Evolutionary conservation across 2,797 vertebrate species (phyloP).

Genomic region (Vultur gryphus): DNA sequence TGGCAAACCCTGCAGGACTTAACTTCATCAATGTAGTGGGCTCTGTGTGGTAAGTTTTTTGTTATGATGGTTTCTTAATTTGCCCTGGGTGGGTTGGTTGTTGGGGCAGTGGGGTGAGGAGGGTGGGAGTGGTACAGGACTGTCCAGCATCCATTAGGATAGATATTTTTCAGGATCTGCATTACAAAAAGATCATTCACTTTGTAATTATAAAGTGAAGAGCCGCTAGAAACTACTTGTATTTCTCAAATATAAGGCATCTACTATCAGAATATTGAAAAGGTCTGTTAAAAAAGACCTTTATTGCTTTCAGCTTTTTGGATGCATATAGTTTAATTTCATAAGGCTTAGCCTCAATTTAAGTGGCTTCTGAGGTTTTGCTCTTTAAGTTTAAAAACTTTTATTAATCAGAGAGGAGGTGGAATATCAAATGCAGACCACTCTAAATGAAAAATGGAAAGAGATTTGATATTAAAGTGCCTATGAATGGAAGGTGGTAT

Average conservation of each 20-base stretch:
- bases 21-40: slow-evolving; percentile 97
- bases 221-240: background rate
- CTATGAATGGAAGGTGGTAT: background rate
- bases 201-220: background rate
- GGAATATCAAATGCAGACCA: background rate
- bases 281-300: background rate
- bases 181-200: background rate
- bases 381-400: background rate
- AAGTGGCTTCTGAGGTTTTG: background rate
- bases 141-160: background rate
- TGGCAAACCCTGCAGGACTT: slow-evolving; percentile 90
- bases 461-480: background rate
- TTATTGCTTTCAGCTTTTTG: background rate
- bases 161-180: background rate
- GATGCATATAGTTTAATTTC: background rate
- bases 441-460: background rate
- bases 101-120: background rate
- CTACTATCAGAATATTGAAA: background rate
- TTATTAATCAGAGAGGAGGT: background rate
- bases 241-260: background rate
- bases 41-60: slow-evolving; percentile 88
- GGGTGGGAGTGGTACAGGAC: background rate
- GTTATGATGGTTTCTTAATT: background rate
- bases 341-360: background rate
- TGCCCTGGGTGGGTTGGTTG: background rate